Evolutionary conservation across 1,140 invertebrate genomes (phyloP), one percentile per base, ranked within the genome.

Genomic region (Cotesia typhae): DNA sequence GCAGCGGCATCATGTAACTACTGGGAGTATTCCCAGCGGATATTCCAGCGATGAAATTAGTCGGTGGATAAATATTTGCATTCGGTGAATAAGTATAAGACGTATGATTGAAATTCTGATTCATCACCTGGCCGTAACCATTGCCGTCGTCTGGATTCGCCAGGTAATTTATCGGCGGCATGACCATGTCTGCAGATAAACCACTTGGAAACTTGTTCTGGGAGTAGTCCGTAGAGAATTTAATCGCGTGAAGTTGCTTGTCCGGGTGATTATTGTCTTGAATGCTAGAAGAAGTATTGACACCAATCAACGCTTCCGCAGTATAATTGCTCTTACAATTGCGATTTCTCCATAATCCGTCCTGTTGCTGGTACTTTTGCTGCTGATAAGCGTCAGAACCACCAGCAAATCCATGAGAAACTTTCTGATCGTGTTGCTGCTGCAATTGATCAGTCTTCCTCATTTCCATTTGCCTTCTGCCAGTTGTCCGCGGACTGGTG

Each of bases 321-420:
- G 89, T 90, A 67, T 91, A 90, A 81, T 88, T 91, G 61, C 87
- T 90, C 28, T 88, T 88, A 41, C 86, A 87, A 64, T 87, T 87
- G 57, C 86, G 76, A 36, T 76, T 80, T 70, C 85, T 78, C 86
- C 86, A 87, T 3, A 84, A 78, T 12, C 79, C 74, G 6, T 87
- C 85, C 66, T 86, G 85, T 64, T 87, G 84, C n/a, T 84, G 83
- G 63, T 85, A 83, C 4, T 84, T 83, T 78, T 77, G 67, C 35
- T 71, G 80, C 28, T 87, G 84, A 38, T 85, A 85, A 28, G 71
- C 78, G 28, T 84, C 82, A 10, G 85, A 83, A 0, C 78, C 14
- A 35, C 79, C 76, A 1, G 77, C 74, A 0, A 82, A 75, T 0
- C 41, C 41, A 4, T 7, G 5, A 10, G 80, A 71, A 4, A 75